Base-by-base conservation (phyloP, 2,888 invertebrate species). In the Harmothoe impar region DNA sequence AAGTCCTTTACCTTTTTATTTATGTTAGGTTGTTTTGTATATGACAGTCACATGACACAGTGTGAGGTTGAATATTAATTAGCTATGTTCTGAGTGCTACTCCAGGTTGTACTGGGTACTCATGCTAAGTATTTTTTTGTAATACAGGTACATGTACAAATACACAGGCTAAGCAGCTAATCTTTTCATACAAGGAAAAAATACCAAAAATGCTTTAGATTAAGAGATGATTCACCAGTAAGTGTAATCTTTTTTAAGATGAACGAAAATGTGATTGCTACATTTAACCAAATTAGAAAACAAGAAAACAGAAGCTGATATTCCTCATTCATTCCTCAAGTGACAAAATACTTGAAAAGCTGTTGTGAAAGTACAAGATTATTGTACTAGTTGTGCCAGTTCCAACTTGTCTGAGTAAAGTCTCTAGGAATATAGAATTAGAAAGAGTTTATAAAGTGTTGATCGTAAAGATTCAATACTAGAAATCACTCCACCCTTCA, bases 341-440 rank as follows among this genome's bases (percentile, higher is more conserved):
- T 72, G 72, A 72, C 72, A 72, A 72, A 25, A 72, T 17, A 72
- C 72, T 72, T 72, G 72, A 72, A 72, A 72, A n/a, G n/a, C n/a
- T 72, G 72, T 15, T 20, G 5, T n/a, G 20, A 62, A 62, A 20
- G 62, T 15, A n/a, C 23, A 62, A 62, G 20, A 62, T 62, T n/a
- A 62, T n/a, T n/a, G n/a, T 5, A 62, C 3, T 20, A 62, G 20
- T 20, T 62, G 15, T 1, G 43, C 10, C 43, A 43, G 3, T 3
- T 43, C 10, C 43, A 3, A 43, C 10, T 43, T 62, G n/a, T n/a
- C 10, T 43, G 5, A 43, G 43, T 43, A 7, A 43, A 43, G 43
- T 43, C 3, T 43, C 3, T 43, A 43, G 10, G 3, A 3, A 43
- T 10, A 43, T 10, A 7, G 5, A 43, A 43, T 43, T 10, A 43